Evolutionary conservation across 2,113 vertebrate genomes (phyloP).

Genomic region (Phoxinus phoxinus): DNA sequence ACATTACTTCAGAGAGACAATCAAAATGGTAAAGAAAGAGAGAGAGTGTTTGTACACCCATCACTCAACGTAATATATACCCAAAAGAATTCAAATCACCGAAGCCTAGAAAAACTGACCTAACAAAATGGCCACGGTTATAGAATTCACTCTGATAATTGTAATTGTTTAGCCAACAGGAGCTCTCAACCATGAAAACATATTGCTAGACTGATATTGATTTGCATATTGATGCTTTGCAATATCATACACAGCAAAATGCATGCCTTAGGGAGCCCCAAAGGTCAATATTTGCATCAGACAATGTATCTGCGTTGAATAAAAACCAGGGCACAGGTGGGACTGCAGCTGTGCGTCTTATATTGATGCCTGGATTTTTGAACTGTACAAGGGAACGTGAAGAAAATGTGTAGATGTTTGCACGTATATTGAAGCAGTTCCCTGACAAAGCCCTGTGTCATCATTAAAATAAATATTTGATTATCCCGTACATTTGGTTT

Average conservation of each 20-base stretch:
- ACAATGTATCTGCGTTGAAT: conserved; percentile 1
- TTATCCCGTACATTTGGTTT: not conserved
- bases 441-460: not conserved
- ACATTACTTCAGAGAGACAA: conserved; percentile 23
- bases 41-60: not conserved
- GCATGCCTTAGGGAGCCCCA: conserved; percentile 23
- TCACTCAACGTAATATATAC: conserved; percentile 25
- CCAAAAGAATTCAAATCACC: not conserved
- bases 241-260: conserved; percentile 41
- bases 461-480: conserved; percentile 11
- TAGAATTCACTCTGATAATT: conserved; percentile 6
- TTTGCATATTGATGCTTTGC: conserved; percentile 35
- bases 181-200: conserved; percentile 29
- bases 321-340: conserved; percentile 15
- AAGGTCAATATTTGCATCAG: conserved; percentile 53
- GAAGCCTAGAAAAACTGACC: not conserved
- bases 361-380: not conserved
- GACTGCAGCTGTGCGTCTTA: not conserved
- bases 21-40: not conserved
- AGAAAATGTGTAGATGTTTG: not conserved
- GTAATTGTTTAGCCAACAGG: conserved; percentile 21
- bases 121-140: not conserved
- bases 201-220: conserved; percentile 27
- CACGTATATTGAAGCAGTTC: not conserved
- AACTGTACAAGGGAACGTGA: not conserved